Conservation (phyloP, 2,113 vertebrate species). For the Circaetus cinerascens region DNA sequence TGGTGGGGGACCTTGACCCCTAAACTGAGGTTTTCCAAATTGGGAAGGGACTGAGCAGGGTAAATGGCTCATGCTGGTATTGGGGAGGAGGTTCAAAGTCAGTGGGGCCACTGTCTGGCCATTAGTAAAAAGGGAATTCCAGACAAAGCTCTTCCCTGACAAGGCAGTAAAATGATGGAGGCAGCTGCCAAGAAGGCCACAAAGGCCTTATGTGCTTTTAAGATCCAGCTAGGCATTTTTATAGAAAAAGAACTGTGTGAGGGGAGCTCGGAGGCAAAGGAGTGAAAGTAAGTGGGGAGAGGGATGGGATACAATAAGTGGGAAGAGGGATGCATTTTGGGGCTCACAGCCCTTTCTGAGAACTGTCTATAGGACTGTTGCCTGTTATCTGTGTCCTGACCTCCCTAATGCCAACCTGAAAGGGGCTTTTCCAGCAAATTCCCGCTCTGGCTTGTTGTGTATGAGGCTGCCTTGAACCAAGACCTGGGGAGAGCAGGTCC, state of each 20-base stretch:
- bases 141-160: neutral
- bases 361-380: neutral
- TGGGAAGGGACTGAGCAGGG: neutral
- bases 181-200: neutral
- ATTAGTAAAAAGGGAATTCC: neutral
- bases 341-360: neutral
- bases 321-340: neutral
- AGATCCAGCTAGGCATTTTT: neutral
- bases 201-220: neutral
- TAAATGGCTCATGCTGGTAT: neutral
- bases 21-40: neutral
- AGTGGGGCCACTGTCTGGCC: neutral
- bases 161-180: neutral
- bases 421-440: neutral
- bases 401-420: neutral
- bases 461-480: neutral
- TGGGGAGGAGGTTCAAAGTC: neutral
- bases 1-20: neutral
- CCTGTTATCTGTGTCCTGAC: neutral
- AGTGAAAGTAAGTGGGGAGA: neutral
- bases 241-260: neutral
- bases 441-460: rapidly evolving
- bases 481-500: neutral
- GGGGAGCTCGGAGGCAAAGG: neutral
- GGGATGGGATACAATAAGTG: neutral